A percentile compares a stretch with the other conserved stretches of the same genome.
Conservation (phyloP, 2,888 invertebrate genomes). For the Omphaloscelis lunosa region DNA sequence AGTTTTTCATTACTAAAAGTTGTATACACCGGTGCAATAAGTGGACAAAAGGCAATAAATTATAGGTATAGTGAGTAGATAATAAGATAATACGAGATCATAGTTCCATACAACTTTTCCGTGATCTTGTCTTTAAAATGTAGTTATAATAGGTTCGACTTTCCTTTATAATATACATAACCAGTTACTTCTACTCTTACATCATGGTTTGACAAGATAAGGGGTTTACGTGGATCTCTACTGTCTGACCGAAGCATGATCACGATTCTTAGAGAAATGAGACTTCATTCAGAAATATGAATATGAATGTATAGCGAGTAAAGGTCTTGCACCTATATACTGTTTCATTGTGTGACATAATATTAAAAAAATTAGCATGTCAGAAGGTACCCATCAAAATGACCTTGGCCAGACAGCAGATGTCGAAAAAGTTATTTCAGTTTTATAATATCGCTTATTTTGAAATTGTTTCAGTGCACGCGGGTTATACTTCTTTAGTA, state of each 20-base stretch:
- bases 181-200: constrained; percentile 33
- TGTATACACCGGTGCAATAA: background rate
- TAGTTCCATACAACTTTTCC: constrained; percentile 10
- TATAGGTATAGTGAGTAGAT: background rate
- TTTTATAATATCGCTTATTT: background rate
- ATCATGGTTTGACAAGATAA: constrained; percentile 14
- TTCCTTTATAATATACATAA: constrained; percentile 32
- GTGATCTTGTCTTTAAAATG: constrained; percentile 20
- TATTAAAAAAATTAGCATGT: background rate
- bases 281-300: background rate
- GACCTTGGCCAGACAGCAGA: background rate
- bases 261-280: background rate
- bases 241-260: background rate
- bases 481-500: constrained; percentile 88
- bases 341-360: background rate
- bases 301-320: background rate
- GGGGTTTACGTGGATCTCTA: constrained; percentile 20
- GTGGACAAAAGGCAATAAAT: background rate
- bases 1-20: background rate
- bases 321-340: background rate
- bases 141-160: constrained; percentile 1
- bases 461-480: constrained; percentile 79
- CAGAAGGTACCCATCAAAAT: background rate
- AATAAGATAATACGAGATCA: background rate
- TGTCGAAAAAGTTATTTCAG: background rate